Evolutionary conservation across 2,888 invertebrate species (phyloP).

Genomic region (Nemotelus nigrinus): DNA sequence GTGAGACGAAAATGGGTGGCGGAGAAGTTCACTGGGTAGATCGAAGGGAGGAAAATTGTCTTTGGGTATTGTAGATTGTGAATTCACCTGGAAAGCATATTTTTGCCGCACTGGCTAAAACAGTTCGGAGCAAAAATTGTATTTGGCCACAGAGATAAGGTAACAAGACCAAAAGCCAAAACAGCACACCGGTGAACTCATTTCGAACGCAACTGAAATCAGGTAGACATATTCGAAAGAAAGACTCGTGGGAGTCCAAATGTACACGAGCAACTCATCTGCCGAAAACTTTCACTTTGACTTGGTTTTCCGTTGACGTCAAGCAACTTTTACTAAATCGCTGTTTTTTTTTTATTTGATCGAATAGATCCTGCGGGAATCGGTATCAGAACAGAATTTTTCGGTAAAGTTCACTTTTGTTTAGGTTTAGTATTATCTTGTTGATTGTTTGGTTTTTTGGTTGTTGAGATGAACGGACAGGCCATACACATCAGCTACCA

Average conservation of each 20-base stretch:
- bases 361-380: conserved; percentile 27
- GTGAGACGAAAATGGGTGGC: background rate
- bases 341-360: conserved; percentile 33
- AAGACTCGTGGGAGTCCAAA: background rate
- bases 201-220: background rate
- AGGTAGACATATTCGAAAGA: background rate
- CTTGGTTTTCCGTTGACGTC: conserved; percentile 1
- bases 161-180: no score
- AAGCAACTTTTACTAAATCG: background rate
- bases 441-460: background rate
- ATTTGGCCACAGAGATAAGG: no score
- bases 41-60: no score
- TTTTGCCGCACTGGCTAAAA: no score
- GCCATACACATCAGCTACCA: no score
- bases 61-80: no score
- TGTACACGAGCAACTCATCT: conserved; percentile 19
- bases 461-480: no score
- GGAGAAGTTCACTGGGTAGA: no score
- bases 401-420: background rate
- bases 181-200: no score
- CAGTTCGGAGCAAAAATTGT: no score
- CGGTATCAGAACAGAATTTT: conserved; percentile 1
- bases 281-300: conserved; percentile 21
- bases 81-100: no score
- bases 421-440: background rate